Evolutionary conservation across 2,797 vertebrate species (phyloP).

Genomic region (Adrianichthys oophorus): DNA sequence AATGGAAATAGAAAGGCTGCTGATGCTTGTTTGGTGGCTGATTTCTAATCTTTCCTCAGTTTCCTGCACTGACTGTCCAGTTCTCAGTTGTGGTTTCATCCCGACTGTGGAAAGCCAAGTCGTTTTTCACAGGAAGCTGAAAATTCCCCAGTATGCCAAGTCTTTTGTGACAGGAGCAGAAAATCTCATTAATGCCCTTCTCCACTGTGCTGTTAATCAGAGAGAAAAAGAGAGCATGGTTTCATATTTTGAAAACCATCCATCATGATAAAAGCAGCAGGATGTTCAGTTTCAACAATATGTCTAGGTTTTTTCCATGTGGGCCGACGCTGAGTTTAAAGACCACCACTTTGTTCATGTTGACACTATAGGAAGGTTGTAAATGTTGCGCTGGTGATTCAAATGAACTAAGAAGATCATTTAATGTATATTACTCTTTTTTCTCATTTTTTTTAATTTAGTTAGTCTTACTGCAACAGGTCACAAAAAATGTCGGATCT

Average conservation of each 20-base stretch:
- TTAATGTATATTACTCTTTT: not conserved
- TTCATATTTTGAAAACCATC: slow-evolving; percentile 37
- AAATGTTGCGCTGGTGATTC: too few relatives aligned
- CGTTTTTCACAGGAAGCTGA: slow-evolving; percentile 52
- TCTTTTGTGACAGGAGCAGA: slow-evolving; percentile 45
- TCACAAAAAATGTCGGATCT: not conserved
- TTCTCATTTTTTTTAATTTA: not conserved
- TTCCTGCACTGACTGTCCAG: slow-evolving; percentile 30
- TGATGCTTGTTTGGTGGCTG: slow-evolving; percentile 19
- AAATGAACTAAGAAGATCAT: slow-evolving; percentile 1
- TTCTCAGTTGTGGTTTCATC: slow-evolving; percentile 23
- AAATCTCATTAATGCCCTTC: slow-evolving; percentile 44
- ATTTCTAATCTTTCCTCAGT: slow-evolving; percentile 45
- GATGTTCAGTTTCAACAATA: slow-evolving; percentile 15
- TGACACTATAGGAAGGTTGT: slow-evolving; percentile 1
- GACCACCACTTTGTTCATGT: slow-evolving; percentile 1
- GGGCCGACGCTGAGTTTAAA: slow-evolving; percentile 7
- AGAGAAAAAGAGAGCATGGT: slow-evolving; percentile 37
- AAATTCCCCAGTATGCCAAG: slow-evolving; percentile 31
- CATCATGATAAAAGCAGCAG: slow-evolving; percentile 23
- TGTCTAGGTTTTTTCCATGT: slow-evolving; percentile 22
- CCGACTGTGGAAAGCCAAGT: slow-evolving; percentile 23
- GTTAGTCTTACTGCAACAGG: not conserved
- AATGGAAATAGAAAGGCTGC: slow-evolving; percentile 35
- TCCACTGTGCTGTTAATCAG: slow-evolving; percentile 53